Evolutionary conservation across 2,888 invertebrate genomes (phyloP), one percentile per base, ranked within the genome.

Genomic region (Himalopsyche kuldschensis): DNA sequence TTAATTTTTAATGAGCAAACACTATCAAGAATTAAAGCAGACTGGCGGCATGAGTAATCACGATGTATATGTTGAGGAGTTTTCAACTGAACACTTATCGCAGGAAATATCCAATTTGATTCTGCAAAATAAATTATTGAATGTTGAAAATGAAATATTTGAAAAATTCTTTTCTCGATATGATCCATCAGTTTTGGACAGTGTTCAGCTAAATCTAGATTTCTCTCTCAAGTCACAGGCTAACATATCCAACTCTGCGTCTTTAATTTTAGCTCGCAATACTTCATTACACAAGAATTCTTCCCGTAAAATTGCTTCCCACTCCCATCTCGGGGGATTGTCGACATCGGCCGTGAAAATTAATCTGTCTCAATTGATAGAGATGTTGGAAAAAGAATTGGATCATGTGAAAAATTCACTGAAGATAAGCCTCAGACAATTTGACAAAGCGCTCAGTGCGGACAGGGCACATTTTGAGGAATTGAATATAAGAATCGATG

Each of bases 31-130:
- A 76, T 76, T 76, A n/a, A 78, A 78, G 47, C 30, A 41, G 47
- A 24, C 47, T 4, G 5, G 46, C 3, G 24, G 41, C 17, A 24
- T 47, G 24, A 78, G 30, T 31, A 30, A 48, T 46, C 55, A 79
- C 30, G 63, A 55, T 46, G 55, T 84, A 27, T 76, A 84, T 78
- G 76, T 84, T 46, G 84, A 85, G 47, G 83, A 85, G 24, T 82
- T 81, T 41, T 55, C 85, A 63, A 75, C 81, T 46, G 79, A 82
- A n/a, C 47, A 47, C 75, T 82, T 85, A 35, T 31, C 41, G 20
- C 30, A 69, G 11, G 46, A 78, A 75, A 78, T 85, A 11, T 63
- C 20, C 15, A 81, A 82, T 77, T 47, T 83, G 35, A n/a, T 55
- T 6, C 17, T 47, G 11, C 83, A 83, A 81, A 85, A 85, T 47